phyloP scores from a whole-genome alignment of 2,113 vertebrate genomes.

The Hippocampus mohnikei region DNA sequence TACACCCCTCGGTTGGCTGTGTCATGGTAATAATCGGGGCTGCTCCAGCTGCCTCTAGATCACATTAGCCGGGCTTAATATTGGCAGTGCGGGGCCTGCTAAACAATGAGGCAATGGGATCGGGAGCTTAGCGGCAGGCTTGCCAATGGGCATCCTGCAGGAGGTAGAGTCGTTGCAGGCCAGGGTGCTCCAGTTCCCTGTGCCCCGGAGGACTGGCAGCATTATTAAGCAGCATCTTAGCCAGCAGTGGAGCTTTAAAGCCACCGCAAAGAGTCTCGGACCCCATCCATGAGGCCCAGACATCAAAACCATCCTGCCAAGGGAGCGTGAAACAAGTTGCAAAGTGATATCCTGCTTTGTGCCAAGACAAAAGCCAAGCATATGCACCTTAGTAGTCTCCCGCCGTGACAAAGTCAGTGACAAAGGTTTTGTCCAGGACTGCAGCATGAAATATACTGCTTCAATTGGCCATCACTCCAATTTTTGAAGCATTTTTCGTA shows the following conservation, averaged over 20 bases:
- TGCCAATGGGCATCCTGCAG: constrained; percentile 72
- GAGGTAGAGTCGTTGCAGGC: constrained; percentile 66
- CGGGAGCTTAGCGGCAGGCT: constrained; percentile 68
- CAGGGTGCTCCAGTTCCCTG: constrained; percentile 68
- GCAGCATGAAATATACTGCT: neutral
- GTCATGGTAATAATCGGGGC: constrained; percentile 79
- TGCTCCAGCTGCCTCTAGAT: constrained; percentile 81
- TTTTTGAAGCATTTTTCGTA: neutral
- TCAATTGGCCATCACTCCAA: neutral
- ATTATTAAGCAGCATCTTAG: constrained; percentile 67
- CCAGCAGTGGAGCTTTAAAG: constrained; percentile 57
- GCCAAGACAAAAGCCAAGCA: constrained; percentile 35
- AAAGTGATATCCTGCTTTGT: constrained; percentile 63
- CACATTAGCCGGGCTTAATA: constrained; percentile 82
- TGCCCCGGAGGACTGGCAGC: constrained; percentile 75
- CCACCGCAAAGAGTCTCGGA: constrained; percentile 49
- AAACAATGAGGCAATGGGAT: constrained; percentile 73
- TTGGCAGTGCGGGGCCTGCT: constrained; percentile 72
- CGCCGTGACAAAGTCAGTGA: constrained; percentile 37
- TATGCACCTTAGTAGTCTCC: constrained; percentile 41
- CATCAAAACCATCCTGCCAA: constrained; percentile 60
- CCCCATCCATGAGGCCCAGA: constrained; percentile 44
- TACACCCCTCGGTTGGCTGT: constrained; percentile 76
- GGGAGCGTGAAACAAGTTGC: constrained; percentile 69
- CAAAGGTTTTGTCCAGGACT: constrained; percentile 5